Percentiles rank a stretch among this genome's conserved stretches.
Evolutionary conservation across 2,797 vertebrate genomes (phyloP).

Genomic region (Tauraco hartlaubi): DNA sequence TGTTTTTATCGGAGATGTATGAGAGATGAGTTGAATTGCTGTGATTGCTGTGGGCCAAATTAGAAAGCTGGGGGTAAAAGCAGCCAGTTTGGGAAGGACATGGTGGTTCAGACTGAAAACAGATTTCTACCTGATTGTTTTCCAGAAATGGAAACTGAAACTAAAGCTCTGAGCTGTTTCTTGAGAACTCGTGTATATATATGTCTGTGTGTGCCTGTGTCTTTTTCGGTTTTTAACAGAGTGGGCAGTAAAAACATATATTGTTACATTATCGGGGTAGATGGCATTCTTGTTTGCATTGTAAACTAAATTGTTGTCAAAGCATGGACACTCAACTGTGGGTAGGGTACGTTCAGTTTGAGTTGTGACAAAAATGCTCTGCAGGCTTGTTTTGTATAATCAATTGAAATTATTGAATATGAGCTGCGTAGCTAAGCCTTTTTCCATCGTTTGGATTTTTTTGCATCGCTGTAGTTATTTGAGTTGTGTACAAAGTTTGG

Average conservation of each 20-base stretch:
- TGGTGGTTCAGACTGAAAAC: background rate
- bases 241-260: background rate
- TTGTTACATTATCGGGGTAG: background rate
- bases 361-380: background rate
- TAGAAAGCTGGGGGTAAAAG: background rate
- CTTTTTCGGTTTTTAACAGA: background rate
- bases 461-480: background rate
- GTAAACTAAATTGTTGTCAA: background rate
- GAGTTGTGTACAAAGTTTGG: background rate
- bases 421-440: background rate
- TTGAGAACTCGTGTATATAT: background rate
- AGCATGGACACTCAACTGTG: rapidly evolving
- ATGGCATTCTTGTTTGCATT: background rate
- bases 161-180: background rate
- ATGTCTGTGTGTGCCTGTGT: background rate
- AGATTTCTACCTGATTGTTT: background rate
- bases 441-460: background rate
- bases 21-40: background rate
- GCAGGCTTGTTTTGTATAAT: background rate
- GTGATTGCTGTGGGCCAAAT: background rate
- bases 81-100: background rate
- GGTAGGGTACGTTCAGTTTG: background rate
- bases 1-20: background rate
- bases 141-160: background rate
- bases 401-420: background rate